Evolutionary conservation across 1,140 invertebrate species (phyloP).

Genomic region (Drosophila chauvacae): DNA sequence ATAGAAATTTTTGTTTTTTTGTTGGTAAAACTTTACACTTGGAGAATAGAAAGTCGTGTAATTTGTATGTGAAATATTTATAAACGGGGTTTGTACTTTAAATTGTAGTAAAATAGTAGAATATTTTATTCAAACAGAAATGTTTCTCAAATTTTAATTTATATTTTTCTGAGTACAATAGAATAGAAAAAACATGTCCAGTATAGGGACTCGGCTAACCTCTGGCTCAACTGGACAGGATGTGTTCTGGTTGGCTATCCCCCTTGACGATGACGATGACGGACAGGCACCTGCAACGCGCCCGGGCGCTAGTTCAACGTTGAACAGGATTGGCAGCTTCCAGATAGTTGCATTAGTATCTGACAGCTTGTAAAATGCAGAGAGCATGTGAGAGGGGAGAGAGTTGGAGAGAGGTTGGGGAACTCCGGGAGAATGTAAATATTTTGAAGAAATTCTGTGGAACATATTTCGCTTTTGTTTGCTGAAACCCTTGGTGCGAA

Average conservation of each 20-base stretch:
- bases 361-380: slow-evolving; percentile 47
- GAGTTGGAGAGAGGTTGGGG: neutral
- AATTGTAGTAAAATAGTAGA: neutral
- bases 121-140: neutral
- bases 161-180: neutral
- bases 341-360: slow-evolving; percentile 68
- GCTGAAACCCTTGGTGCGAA: neutral
- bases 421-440: slow-evolving; percentile 33
- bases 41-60: neutral
- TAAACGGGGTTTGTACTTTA: neutral
- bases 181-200: neutral
- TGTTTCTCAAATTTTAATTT: neutral
- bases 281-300: slow-evolving; percentile 50
- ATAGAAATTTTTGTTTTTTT: slow-evolving; percentile 46
- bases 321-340: slow-evolving; percentile 64
- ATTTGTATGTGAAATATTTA: neutral
- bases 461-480: slow-evolving; percentile 13
- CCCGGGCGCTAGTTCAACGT: slow-evolving; percentile 27
- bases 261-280: slow-evolving; percentile 55
- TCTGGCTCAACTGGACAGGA: slow-evolving; percentile 30
- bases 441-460: slow-evolving; percentile 42
- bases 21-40: neutral
- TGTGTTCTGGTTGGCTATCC: slow-evolving; percentile 28
- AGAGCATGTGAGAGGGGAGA: neutral
- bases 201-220: slow-evolving; percentile 23